These are phyloP conservation scores for Clytia hemisphaerica DNA, from an alignment of 30 jellyfish, hydroid and myxozoan species.

Conservation along the genomic window DNA sequence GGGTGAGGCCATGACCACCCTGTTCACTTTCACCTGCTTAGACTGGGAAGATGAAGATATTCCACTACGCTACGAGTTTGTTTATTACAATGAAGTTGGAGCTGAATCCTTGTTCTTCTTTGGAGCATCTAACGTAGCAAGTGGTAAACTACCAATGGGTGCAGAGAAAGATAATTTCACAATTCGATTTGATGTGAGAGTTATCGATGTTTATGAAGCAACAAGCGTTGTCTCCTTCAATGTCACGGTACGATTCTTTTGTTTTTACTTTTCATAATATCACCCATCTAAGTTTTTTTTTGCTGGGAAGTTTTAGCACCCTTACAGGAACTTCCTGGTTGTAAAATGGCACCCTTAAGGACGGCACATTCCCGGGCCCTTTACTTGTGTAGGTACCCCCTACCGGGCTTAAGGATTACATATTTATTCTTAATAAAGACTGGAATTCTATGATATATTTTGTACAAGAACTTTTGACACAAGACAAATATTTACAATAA, in stretches of 20 bases:
- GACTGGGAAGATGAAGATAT: constrained; percentile 3
- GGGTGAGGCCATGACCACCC: neutral
- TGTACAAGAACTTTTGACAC: too few relatives aligned
- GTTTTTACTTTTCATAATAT: neutral
- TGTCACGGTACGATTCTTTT: neutral
- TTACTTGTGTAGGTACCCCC: too few relatives aligned
- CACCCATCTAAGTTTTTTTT: too few relatives aligned
- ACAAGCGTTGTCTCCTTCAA: neutral
- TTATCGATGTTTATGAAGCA: neutral
- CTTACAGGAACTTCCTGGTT: too few relatives aligned
- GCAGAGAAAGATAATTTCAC: neutral
- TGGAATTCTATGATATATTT: too few relatives aligned
- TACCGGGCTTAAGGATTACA: too few relatives aligned
- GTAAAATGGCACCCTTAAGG: too few relatives aligned
- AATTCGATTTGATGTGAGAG: neutral
- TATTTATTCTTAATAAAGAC: too few relatives aligned
- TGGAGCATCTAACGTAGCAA: neutral
- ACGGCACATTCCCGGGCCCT: too few relatives aligned
- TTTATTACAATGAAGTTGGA: neutral
- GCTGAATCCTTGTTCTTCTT: neutral
- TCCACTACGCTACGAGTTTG: neutral
- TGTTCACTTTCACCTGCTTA: neutral
- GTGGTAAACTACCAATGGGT: neutral
- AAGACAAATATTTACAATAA: too few relatives aligned
- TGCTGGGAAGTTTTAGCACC: too few relatives aligned